Percentiles rank a stretch among this genome's conserved stretches.
Evolutionary conservation across 2,797 vertebrate species (phyloP).

Genomic region (Sarcophilus harrisii): DNA sequence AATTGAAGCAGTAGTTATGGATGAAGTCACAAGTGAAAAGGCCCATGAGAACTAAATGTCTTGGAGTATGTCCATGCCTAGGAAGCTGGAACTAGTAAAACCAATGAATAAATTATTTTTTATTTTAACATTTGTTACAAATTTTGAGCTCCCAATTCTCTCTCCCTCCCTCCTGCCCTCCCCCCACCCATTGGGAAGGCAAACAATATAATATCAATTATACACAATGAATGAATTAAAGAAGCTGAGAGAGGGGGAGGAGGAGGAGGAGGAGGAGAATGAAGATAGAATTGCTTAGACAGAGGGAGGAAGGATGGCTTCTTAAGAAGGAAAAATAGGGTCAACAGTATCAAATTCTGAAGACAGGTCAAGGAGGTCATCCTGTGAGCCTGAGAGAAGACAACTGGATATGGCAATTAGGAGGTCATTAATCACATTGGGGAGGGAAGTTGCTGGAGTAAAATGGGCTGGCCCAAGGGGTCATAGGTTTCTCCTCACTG

Average conservation of each 20-base stretch:
- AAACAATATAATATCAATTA: not conserved
- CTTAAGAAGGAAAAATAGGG: not conserved
- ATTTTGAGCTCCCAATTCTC: not conserved
- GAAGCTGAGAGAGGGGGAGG: not conserved
- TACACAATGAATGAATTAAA: not conserved
- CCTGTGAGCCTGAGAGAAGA: not conserved
- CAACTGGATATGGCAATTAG: not conserved
- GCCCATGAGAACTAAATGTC: not conserved
- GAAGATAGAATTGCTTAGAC: not conserved
- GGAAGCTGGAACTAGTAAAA: not conserved
- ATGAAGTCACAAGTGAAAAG: not conserved
- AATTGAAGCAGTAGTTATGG: not conserved
- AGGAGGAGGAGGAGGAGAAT: not conserved
- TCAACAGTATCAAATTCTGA: constrained; percentile 1
- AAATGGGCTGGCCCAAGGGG: not conserved
- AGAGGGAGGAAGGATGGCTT: not conserved
- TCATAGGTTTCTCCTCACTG: not conserved
- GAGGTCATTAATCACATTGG: not conserved
- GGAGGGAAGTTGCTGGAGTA: not conserved
- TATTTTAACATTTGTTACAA: not conserved
- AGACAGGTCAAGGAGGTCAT: not conserved
- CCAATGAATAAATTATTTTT: not conserved
- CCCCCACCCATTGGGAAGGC: not conserved
- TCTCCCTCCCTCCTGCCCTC: not conserved
- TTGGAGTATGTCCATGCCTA: not conserved